Percentiles rank a stretch among this genome's conserved stretches.
phyloP scores from a whole-genome alignment of 2,888 invertebrate genomes.

The Chrysomela aeneicollis region DNA sequence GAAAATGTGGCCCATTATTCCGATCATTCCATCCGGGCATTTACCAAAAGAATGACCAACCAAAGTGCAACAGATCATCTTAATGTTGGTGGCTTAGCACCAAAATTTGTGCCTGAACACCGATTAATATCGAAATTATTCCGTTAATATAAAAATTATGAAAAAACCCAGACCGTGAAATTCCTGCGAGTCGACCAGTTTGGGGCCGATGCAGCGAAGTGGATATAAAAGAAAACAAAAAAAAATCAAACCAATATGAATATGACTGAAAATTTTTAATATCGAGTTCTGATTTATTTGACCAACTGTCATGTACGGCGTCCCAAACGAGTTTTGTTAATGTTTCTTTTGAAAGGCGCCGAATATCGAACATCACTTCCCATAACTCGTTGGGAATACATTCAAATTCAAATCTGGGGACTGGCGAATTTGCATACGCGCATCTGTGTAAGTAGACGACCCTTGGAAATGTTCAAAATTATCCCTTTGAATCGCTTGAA shows the following conservation, averaged over 20 bases:
- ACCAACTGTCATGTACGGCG: constrained; percentile 46
- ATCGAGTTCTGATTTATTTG: constrained; percentile 49
- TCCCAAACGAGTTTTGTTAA: constrained; percentile 41
- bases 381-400: constrained; percentile 43
- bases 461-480: constrained; percentile 48
- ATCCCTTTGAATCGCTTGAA: constrained; percentile 48
- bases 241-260: constrained; percentile 43
- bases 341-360: constrained; percentile 37
- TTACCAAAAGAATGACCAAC: constrained; percentile 33
- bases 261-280: constrained; percentile 47
- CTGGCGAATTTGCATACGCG: constrained; percentile 48
- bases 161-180: constrained; percentile 29
- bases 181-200: constrained; percentile 29
- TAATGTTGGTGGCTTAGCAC: constrained; percentile 32
- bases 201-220: constrained; percentile 14
- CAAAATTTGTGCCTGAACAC: constrained; percentile 21
- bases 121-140: constrained; percentile 33
- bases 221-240: constrained; percentile 23
- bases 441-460: constrained; percentile 48
- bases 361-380: constrained; percentile 40
- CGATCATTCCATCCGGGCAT: constrained; percentile 9
- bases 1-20: constrained; percentile 11
- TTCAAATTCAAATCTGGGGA: constrained; percentile 48
- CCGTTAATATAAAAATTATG: constrained; percentile 36
- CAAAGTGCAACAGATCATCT: constrained; percentile 24